These are phyloP conservation scores for Cyphomyrmex costatus DNA, from an alignment of 1,140 invertebrate genomes.

Conservation along the genomic window DNA sequence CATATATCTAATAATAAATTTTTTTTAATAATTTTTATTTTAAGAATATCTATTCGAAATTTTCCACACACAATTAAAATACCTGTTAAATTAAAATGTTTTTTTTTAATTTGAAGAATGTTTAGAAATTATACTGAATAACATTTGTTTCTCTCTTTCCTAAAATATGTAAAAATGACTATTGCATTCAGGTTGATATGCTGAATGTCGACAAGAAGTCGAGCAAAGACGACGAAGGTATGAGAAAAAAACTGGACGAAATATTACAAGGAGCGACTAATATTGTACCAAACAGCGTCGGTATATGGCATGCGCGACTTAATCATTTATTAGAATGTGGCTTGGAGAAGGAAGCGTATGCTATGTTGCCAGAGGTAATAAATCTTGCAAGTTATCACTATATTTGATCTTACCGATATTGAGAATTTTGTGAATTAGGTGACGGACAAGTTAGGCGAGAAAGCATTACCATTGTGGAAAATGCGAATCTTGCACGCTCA, in stretches of 20 bases:
- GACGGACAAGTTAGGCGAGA: constrained; percentile 81
- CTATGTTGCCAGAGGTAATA: constrained; percentile 81
- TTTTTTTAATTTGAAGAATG: neutral
- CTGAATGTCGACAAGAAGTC: constrained; percentile 77
- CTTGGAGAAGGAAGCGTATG: constrained; percentile 78
- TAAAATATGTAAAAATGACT: constrained; percentile 1
- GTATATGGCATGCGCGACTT: constrained; percentile 86
- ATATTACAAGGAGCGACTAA: constrained; percentile 85
- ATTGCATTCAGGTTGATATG: constrained; percentile 81
- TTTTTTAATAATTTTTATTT: constrained; percentile 22
- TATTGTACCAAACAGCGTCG: constrained; percentile 83
- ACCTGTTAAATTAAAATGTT: constrained; percentile 9
- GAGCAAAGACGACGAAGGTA: constrained; percentile 62
- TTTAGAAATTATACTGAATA: constrained; percentile 28
- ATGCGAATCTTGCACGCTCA: constrained; percentile 85
- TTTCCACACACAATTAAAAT: neutral
- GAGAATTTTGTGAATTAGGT: constrained; percentile 74
- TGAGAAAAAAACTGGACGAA: constrained; percentile 80
- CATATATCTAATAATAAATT: constrained; percentile 2
- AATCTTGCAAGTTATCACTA: neutral
- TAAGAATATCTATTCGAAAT: neutral
- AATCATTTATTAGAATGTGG: constrained; percentile 81
- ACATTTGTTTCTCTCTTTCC: neutral
- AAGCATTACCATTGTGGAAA: constrained; percentile 86
- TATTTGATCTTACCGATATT: constrained; percentile 19